phyloP scores from a whole-genome alignment of 2,797 vertebrate species.

The Rhinophrynus dorsalis region DNA sequence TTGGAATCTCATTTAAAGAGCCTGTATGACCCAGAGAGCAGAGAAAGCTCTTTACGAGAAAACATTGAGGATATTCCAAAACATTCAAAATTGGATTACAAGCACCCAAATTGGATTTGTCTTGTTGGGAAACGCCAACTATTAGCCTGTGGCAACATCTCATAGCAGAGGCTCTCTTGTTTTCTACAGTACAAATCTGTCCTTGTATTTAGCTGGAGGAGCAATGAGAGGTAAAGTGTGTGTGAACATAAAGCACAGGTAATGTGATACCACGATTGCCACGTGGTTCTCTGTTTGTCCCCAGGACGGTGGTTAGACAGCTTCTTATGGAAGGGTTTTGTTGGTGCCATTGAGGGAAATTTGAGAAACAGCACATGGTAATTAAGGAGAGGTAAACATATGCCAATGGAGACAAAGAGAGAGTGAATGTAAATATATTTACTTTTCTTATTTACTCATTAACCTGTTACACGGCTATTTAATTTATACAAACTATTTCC shows the following conservation, averaged over 20 bases:
- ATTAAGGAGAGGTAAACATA: background rate
- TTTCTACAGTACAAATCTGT: background rate
- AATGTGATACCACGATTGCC: background rate
- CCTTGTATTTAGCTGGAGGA: constrained; percentile 1
- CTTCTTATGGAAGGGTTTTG: constrained; percentile 21
- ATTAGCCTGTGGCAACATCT: constrained; percentile 13
- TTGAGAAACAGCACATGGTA: background rate
- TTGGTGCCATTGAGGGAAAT: background rate
- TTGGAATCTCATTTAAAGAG: too few species aligned
- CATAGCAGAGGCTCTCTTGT: background rate
- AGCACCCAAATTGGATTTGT: constrained; percentile 23
- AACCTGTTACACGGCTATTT: too few species aligned
- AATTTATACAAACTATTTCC: too few species aligned
- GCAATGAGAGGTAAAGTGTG: background rate
- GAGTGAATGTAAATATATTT: too few species aligned
- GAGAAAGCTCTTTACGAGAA: background rate
- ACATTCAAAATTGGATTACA: constrained; percentile 17
- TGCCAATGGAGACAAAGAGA: too few species aligned
- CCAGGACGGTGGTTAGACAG: background rate
- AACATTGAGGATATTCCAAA: background rate
- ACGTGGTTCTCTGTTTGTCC: background rate
- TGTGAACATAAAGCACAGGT: background rate
- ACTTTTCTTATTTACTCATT: too few species aligned
- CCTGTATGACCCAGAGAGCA: background rate
- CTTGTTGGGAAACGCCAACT: constrained; percentile 9